Base-by-base conservation (phyloP, 2,797 vertebrate species). In the Scyliorhinus canicula region DNA sequence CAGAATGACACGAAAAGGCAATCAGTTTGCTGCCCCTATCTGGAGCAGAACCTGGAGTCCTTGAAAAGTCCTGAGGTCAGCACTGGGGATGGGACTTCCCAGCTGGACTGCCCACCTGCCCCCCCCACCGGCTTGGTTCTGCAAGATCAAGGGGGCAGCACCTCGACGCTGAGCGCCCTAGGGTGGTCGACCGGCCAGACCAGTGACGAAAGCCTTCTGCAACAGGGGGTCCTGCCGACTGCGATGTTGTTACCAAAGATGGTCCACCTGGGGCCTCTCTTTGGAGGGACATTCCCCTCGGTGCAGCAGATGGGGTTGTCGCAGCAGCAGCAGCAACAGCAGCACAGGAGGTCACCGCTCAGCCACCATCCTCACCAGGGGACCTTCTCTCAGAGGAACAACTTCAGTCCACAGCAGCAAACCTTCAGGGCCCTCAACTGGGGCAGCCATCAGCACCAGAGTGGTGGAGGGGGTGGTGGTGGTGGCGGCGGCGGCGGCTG, bases 271-370 rank as follows among this genome's bases (percentile, higher is more conserved):
- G 93, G 93, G 0, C 93, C 93, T 2, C 93, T 94, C 44, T 94
- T 94, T 69, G 93, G 93, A 44, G 67, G 67, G 65, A 50, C 67
- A 0, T 74, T 74, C 67, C 93, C 93, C 16, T 71, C 93, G 12
- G 93, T 50, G 26, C 93, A 94, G 44, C 93, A 50, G 93, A 94
- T 94, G 44, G 93, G 93, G 65, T 35, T 74, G 47, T 35, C 47
- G 0, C 93, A 94, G 93, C 93, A 94, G 93, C 93, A 94, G 1
- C 93, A 93, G 65, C 93, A 93, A 0, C 93, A 93, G 93, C 93
- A 93, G 67, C 93, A 71, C 67, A 94, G 67, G 65, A 50, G 47
- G 26, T 74, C 93, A 0, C 67, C 67, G 0, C 93, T 71, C 0
- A 2, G 44, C 31, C 88, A 91, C 12, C 88, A 44, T 5, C 60